Evolutionary conservation across 2,797 vertebrate genomes (phyloP).

Genomic region (Prionace glauca): DNA sequence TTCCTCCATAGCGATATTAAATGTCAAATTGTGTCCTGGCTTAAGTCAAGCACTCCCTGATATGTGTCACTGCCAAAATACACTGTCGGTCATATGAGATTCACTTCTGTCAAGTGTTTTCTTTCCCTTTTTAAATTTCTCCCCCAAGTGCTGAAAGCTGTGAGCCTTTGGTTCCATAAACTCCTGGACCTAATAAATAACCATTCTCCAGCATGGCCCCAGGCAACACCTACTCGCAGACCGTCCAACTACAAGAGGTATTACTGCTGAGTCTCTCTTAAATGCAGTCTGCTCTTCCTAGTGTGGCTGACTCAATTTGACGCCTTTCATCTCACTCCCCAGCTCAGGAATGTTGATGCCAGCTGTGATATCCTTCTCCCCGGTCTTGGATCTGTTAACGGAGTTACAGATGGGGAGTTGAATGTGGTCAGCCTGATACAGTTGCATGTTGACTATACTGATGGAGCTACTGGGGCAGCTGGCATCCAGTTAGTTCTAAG

Average conservation of each 20-base stretch:
- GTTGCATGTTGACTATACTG: neutral
- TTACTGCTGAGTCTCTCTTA: neutral
- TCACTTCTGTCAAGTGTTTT: neutral
- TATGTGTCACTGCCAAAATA: conserved; percentile 7
- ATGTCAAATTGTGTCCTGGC: neutral
- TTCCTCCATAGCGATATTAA: neutral
- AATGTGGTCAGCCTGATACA: neutral
- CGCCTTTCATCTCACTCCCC: neutral
- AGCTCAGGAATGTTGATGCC: neutral
- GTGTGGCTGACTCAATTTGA: neutral
- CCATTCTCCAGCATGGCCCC: neutral
- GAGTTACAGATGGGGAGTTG: neutral
- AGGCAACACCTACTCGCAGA: neutral
- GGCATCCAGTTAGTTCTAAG: neutral
- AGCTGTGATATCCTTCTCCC: neutral
- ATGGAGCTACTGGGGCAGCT: neutral
- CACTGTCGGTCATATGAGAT: neutral
- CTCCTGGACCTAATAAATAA: neutral
- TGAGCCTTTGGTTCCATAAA: neutral
- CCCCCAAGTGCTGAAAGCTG: neutral
- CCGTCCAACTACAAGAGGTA: neutral
- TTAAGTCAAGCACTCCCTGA: neutral
- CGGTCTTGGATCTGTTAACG: neutral
- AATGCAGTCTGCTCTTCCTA: neutral
- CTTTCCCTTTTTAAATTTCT: neutral